Evolutionary conservation across 2,797 vertebrate species (phyloP).

Genomic region (Pogonophryne albipinna): DNA sequence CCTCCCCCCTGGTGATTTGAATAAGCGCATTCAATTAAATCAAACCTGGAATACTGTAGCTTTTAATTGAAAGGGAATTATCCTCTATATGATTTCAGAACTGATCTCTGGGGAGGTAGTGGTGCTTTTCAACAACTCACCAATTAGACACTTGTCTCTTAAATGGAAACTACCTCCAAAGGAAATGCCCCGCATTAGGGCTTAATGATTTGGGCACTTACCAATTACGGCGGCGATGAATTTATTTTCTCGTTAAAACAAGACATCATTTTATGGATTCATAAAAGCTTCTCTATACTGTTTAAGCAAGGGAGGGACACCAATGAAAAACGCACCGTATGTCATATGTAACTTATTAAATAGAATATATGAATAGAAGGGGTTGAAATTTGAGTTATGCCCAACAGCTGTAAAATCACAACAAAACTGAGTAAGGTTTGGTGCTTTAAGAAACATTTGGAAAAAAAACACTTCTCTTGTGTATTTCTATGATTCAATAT

Average conservation of each 20-base stretch:
- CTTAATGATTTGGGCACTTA: conserved; percentile 85
- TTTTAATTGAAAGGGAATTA: conserved; percentile 86
- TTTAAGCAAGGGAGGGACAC: background rate
- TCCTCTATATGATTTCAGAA: conserved; percentile 83
- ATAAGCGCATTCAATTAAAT: conserved; percentile 83
- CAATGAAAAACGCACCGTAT: conserved; percentile 1
- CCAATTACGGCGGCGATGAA: conserved; percentile 80
- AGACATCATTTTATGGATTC: conserved; percentile 82
- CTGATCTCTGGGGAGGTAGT: conserved; percentile 79
- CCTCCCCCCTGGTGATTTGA: conserved; percentile 65
- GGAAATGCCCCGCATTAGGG: conserved; percentile 82
- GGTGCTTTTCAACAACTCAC: conserved; percentile 83
- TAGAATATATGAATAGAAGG: background rate
- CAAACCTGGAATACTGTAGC: conserved; percentile 83
- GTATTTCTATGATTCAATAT: conserved; percentile 8
- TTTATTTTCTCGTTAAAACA: conserved; percentile 83
- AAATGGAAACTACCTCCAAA: conserved; percentile 82
- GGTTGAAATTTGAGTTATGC: conserved; percentile 11
- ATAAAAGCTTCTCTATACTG: conserved; percentile 70
- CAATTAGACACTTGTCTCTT: conserved; percentile 86
- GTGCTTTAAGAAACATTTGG: conserved; percentile 4
- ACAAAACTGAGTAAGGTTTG: conserved; percentile 3
- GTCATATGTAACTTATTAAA: conserved; percentile 20
- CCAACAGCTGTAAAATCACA: background rate
- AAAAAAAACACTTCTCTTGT: background rate